Conservation (phyloP, 2,113 vertebrate species). For the Nycticorax nycticorax region DNA sequence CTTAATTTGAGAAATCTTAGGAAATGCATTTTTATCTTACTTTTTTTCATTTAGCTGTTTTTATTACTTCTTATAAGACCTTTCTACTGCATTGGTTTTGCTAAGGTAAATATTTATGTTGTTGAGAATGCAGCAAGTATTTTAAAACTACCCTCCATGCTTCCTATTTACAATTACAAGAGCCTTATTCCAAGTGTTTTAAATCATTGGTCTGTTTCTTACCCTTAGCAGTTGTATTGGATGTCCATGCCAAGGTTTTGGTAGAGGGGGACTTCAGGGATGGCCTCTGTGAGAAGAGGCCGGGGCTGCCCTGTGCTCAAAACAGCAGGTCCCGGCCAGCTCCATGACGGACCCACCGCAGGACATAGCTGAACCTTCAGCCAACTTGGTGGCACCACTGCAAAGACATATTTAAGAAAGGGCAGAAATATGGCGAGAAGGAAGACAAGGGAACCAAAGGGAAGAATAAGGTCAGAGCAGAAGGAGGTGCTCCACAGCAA, state of each 20-base stretch:
- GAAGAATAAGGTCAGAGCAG: not conserved
- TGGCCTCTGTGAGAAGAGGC: not conserved
- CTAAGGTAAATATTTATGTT: not conserved
- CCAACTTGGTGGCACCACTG: not conserved
- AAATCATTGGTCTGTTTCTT: not conserved
- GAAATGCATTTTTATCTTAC: not conserved
- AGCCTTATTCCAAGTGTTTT: not conserved
- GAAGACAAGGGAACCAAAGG: not conserved
- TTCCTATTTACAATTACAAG: not conserved
- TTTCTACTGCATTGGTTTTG: not conserved
- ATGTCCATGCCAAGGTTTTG: not conserved
- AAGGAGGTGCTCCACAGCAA: not conserved
- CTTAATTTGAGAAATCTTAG: not conserved
- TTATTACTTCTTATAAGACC: not conserved
- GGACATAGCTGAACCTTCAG: not conserved
- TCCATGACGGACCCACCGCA: fast-evolving
- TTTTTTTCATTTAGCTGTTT: not conserved
- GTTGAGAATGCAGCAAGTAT: not conserved
- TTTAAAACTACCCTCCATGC: not conserved
- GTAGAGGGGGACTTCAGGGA: not conserved
- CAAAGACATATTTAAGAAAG: not conserved
- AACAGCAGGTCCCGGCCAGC: not conserved
- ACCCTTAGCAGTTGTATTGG: not conserved
- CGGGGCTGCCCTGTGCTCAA: not conserved
- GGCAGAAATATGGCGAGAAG: not conserved